Evolutionary conservation across 92 coral and sea anemone genomes (phyloP), one percentile per base, ranked within the genome.

Genomic region (Siderastrea radians): DNA sequence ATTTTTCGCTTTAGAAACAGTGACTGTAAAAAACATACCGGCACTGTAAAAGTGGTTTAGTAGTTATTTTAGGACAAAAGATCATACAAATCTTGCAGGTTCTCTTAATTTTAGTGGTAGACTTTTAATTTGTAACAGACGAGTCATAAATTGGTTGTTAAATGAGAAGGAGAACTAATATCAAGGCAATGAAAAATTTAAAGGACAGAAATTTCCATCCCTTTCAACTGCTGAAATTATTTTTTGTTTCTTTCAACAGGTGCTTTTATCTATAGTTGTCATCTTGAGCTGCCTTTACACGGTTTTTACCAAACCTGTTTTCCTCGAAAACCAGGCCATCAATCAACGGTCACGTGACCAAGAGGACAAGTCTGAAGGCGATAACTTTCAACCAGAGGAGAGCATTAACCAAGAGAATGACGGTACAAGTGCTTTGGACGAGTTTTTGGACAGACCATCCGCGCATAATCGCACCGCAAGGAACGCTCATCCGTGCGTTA

Each of bases 391-490:
- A 80, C 53, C 66, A 14, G 53, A 81, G 53, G 75, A 46, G 55
- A 53, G 11, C 67, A 68, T 51, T 11, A 54, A 50, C 44, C 55
- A 54, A 43, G 77, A 54, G 60, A 80, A 14, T 16, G 4, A 70
- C 4, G 13, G 15, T 68, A 55, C 58, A 49, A 58, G 86, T n/a
- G 69, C 19, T 47, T n/a, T 6, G 5, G 49, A 71, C 5, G 47
- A 3, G 46, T 57, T 49, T 48, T 58, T 59, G 6, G 46, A 55
- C 26, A 55, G 15, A 2, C 65, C 44, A 44, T 8, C 8, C 53
- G 77, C 77, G 64, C 66, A 55, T 17, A 57, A 81, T 53, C 76
- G 85, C 45, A 81, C 77, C 15, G 55, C 77, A 47, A 81, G 85
- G 19, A 49, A 16, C 8, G n/a, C 61, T 26, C 51, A 50, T n/a